Evolutionary conservation across 2,888 invertebrate genomes (phyloP).

Genomic region (Eupithecia vulgata): DNA sequence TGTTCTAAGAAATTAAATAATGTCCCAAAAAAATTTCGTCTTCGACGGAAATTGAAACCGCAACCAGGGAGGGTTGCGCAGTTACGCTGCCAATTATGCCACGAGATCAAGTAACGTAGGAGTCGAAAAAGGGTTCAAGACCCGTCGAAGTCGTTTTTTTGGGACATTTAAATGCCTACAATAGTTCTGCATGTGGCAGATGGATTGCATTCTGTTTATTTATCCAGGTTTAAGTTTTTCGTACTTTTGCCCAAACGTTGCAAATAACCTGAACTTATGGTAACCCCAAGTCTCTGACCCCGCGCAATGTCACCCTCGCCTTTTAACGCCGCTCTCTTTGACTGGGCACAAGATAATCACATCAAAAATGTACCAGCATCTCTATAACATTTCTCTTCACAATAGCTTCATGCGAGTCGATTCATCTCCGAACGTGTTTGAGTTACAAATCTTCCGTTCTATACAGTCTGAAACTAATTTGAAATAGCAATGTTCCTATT

Average conservation of each 20-base stretch:
- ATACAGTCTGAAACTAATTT: conserved; percentile 51
- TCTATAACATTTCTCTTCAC: conserved; percentile 29
- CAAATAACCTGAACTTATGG: not conserved
- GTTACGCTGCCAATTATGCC: no score
- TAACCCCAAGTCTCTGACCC: conserved; percentile 56
- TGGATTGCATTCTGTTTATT: not conserved
- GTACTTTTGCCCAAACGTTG: not conserved
- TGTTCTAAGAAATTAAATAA: no score
- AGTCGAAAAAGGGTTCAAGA: no score
- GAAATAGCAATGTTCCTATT: conserved; percentile 47
- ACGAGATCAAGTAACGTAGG: no score
- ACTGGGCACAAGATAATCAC: conserved; percentile 54
- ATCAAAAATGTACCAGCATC: conserved; percentile 34
- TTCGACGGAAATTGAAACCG: no score
- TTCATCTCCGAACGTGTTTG: conserved; percentile 34
- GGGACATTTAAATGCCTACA: no score
- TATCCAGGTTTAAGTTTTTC: not conserved
- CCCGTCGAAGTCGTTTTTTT: no score
- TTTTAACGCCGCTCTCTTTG: conserved; percentile 64
- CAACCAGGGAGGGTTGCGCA: no score
- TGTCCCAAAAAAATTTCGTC: no score
- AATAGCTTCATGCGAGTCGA: conserved; percentile 25
- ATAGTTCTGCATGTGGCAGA: not conserved
- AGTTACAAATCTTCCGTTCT: conserved; percentile 53
- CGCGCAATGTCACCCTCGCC: conserved; percentile 69